Percentiles rank a stretch among this genome's conserved stretches.
Evolutionary conservation across 2,113 vertebrate species (phyloP).

Genomic region (Thomomys bottae): DNA sequence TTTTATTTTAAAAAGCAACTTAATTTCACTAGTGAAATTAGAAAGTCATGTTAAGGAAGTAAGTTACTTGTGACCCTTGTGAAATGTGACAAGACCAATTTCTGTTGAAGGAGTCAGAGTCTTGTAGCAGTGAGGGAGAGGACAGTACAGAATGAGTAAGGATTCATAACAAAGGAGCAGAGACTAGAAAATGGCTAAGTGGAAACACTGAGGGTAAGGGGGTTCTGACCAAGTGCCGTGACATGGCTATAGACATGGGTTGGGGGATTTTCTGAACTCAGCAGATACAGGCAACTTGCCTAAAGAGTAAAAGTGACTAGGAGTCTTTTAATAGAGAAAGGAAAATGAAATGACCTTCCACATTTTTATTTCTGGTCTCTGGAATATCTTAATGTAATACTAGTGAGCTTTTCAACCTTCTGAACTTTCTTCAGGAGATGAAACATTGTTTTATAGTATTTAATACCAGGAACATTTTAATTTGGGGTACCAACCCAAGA

Average conservation of each 20-base stretch:
- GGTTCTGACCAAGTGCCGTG: neutral
- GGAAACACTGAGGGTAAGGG: neutral
- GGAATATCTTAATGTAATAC: neutral
- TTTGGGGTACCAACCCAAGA: constrained; percentile 47
- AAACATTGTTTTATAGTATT: constrained; percentile 42
- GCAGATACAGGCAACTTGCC: neutral
- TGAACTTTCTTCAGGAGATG: constrained; percentile 27
- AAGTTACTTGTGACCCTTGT: neutral
- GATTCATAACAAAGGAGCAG: neutral
- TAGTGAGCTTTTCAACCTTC: constrained; percentile 52
- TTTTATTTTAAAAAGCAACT: constrained; percentile 12
- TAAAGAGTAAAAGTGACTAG: neutral
- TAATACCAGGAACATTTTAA: constrained; percentile 45
- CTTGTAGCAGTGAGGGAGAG: neutral
- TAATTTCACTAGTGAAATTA: constrained; percentile 44
- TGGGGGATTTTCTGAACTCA: neutral
- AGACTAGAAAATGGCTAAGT: neutral
- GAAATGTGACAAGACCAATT: neutral
- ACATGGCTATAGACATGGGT: neutral
- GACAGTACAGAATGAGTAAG: too few relatives aligned
- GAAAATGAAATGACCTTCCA: neutral
- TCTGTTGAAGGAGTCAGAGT: neutral
- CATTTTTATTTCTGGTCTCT: constrained; percentile 34
- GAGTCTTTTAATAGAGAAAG: neutral
- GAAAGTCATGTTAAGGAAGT: neutral